Evolutionary conservation across 1,140 invertebrate species (phyloP).

Genomic region (Contarinia nasturtii): DNA sequence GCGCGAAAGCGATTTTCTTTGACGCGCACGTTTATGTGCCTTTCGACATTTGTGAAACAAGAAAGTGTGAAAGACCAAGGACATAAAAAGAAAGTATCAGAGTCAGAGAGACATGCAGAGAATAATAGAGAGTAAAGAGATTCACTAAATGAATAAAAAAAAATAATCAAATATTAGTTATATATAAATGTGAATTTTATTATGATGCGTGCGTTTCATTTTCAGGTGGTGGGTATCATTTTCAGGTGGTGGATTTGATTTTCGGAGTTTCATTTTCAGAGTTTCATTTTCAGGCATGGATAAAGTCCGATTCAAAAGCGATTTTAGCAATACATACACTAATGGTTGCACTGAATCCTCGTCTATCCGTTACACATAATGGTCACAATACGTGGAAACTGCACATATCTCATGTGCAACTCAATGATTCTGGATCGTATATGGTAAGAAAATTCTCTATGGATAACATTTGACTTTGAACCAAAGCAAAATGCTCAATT

Average conservation of each 20-base stretch:
- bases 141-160: no score
- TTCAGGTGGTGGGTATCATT: no score
- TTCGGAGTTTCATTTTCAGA: no score
- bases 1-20: no score
- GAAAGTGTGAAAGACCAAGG: no score
- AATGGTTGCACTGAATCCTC: conserved; percentile 70
- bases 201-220: no score
- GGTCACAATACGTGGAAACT: conserved; percentile 83
- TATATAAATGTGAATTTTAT: no score
- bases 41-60: no score
- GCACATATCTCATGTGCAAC: conserved; percentile 69
- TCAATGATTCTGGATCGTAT: conserved; percentile 72
- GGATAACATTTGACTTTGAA: conserved; percentile 32
- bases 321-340: conserved; percentile 78
- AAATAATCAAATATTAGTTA: background rate
- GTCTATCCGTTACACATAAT: conserved; percentile 71
- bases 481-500: conserved; percentile 46
- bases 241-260: background rate
- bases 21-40: no score
- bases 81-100: no score
- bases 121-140: no score
- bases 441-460: conserved; percentile 38
- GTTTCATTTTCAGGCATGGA: conserved; percentile 43
- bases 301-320: conserved; percentile 74
- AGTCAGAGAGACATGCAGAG: no score